Base-by-base conservation (phyloP, 2,888 invertebrate genomes). In the Drosophila mulleri region DNA sequence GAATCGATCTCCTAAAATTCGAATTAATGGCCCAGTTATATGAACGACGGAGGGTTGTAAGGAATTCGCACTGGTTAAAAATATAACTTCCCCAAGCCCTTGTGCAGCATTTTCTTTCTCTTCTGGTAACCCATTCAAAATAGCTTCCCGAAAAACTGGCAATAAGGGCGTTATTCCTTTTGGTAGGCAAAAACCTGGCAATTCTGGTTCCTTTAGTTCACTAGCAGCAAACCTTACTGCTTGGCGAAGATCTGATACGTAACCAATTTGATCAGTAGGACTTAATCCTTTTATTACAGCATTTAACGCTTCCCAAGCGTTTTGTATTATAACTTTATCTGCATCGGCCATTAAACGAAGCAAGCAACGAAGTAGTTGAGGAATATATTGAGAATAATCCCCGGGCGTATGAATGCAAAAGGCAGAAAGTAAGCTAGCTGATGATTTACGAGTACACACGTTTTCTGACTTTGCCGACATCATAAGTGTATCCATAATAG, bases 21-120 rank as follows among this genome's bases (percentile, higher is more conserved):
- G 95, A 93, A 99, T 99, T 74, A 99, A 94, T 0, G 99, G 99
- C 1, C 99, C 99, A 6, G 99, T 99, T 88, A 99, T 98, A 92
- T 98, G 97, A 72, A 99, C 97, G 5, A 99, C 99, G 56, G 98
- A 98, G 0, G 98, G 97, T 92, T 98, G 98, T 65, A 99, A 94
- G 7, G 98, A 98, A 60, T 96, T 94, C 0, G 98, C 95, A 77
- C 96, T 97, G 8, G 98, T 98, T 69, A 93, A 63, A 6, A 91
- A 88, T 60, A 93, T 93, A 37, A 94, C 92, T 92, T 96, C 96
- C 59, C 96, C 96, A 83, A 99, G 94, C 75, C 98, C 98, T 91
- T 97, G 96, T 9, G 99, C 98, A 0, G 99, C 98, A 77, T 96
- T 96, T 93, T 99, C 99, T 92, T 99, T 99, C 91, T 98, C 96